phyloP scores from a whole-genome alignment of 1,140 invertebrate species.

The Drosophila repleta region DNA sequence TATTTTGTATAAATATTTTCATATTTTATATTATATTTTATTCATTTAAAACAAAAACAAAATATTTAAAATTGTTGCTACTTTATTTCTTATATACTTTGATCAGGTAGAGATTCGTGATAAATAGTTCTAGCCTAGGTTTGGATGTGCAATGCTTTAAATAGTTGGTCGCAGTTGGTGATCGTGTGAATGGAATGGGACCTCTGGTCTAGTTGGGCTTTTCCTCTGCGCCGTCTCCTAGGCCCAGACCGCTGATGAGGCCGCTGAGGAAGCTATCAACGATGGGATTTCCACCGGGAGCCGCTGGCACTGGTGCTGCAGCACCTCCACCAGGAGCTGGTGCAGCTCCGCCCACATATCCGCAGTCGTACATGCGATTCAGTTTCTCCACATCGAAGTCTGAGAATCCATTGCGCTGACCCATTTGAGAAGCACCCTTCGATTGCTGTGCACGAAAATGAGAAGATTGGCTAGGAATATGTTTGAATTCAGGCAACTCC shows the following conservation, averaged over 20 bases:
- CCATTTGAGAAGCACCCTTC: slow-evolving; percentile 83
- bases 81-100: slow-evolving; percentile 44
- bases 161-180: slow-evolving; percentile 49
- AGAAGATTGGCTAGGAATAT: neutral
- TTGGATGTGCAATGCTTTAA: slow-evolving; percentile 53
- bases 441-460: slow-evolving; percentile 40
- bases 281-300: slow-evolving; percentile 65
- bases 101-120: slow-evolving; percentile 34
- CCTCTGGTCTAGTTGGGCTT: slow-evolving; percentile 32
- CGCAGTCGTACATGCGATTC: slow-evolving; percentile 90
- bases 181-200: slow-evolving; percentile 32
- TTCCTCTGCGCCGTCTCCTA: slow-evolving; percentile 53
- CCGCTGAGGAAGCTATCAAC: slow-evolving; percentile 74
- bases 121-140: slow-evolving; percentile 36
- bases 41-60: neutral
- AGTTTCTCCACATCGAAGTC: slow-evolving; percentile 90
- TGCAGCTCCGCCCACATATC: slow-evolving; percentile 24
- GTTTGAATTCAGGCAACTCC: neutral
- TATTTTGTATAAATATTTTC: neutral
- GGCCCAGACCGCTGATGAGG: slow-evolving; percentile 69
- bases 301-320: slow-evolving; percentile 19
- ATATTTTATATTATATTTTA: neutral
- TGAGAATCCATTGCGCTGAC: slow-evolving; percentile 90
- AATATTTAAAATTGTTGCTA: slow-evolving; percentile 16
- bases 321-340: slow-evolving; percentile 6